These are phyloP conservation scores for Acanthiza pusilla DNA, from an alignment of 2,797 vertebrate genomes.

Conservation along the genomic window DNA sequence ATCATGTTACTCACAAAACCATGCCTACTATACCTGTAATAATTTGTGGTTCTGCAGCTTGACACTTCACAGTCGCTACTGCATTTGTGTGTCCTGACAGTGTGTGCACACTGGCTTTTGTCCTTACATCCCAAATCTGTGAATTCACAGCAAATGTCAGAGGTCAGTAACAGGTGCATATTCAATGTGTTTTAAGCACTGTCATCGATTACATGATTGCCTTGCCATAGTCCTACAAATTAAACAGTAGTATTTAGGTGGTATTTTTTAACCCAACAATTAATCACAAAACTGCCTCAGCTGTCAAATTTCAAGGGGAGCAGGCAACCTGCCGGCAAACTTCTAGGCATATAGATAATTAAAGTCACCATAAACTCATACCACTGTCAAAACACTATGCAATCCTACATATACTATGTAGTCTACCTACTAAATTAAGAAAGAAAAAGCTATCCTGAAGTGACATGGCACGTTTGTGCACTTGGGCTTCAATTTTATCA, in stretches of 20 bases:
- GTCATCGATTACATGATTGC: neutral
- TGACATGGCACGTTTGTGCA: neutral
- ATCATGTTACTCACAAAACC: neutral
- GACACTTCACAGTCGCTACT: conserved; percentile 94
- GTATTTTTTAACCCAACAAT: neutral
- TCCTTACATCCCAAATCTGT: conserved; percentile 96
- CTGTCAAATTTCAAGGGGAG: neutral
- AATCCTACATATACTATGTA: neutral
- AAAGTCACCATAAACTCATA: neutral
- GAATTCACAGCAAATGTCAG: neutral
- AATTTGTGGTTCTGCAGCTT: conserved; percentile 92
- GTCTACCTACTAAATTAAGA: neutral
- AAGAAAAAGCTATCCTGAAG: neutral
- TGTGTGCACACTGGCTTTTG: conserved; percentile 96
- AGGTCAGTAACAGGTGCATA: neutral
- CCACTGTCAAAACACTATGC: neutral
- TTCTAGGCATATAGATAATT: neutral
- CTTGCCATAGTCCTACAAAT: neutral
- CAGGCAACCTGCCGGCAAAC: neutral
- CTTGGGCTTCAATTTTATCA: neutral
- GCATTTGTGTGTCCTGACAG: conserved; percentile 96
- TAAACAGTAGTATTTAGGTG: neutral
- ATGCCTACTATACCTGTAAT: conserved; percentile 83
- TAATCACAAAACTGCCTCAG: neutral
- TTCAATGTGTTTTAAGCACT: neutral